These are phyloP conservation scores for Andrena bucephala DNA, from an alignment of 2,888 invertebrate genomes.

Conservation along the genomic window DNA sequence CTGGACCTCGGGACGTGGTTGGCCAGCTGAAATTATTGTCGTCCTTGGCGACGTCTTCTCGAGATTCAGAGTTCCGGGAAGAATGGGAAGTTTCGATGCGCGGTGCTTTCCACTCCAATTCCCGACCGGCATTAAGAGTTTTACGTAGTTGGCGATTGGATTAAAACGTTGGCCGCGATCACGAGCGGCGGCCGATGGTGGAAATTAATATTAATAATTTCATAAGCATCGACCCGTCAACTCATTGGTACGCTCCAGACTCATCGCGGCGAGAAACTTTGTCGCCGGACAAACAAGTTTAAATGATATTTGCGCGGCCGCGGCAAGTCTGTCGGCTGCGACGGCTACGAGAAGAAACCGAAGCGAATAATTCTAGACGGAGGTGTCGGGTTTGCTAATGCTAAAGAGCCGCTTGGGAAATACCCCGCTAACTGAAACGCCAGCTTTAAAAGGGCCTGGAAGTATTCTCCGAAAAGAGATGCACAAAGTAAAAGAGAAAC, in stretches of 20 bases:
- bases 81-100: neutral
- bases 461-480: slow-evolving; percentile 9
- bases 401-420: slow-evolving; percentile 44
- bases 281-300: slow-evolving; percentile 74
- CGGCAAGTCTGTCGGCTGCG: slow-evolving; percentile 7
- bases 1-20: too few relatives aligned
- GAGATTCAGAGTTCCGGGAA: neutral
- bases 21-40: neutral
- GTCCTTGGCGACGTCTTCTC: neutral
- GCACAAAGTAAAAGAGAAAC: slow-evolving; percentile 8
- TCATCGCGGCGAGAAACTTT: slow-evolving; percentile 68
- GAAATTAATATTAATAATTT: slow-evolving; percentile 69
- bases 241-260: slow-evolving; percentile 54
- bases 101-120: neutral
- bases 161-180: slow-evolving; percentile 42
- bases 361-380: slow-evolving; percentile 25
- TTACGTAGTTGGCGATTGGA: slow-evolving; percentile 42
- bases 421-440: slow-evolving; percentile 12
- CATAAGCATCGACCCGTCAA: slow-evolving; percentile 26
- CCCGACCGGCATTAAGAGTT: slow-evolving; percentile 9
- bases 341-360: slow-evolving; percentile 28
- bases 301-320: slow-evolving; percentile 79
- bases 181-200: slow-evolving; percentile 26
- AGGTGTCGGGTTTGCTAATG: slow-evolving; percentile 21
- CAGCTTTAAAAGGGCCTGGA: slow-evolving; percentile 9